Conservation (phyloP, 2,113 vertebrate species). For the Dryoscopus gambensis region DNA sequence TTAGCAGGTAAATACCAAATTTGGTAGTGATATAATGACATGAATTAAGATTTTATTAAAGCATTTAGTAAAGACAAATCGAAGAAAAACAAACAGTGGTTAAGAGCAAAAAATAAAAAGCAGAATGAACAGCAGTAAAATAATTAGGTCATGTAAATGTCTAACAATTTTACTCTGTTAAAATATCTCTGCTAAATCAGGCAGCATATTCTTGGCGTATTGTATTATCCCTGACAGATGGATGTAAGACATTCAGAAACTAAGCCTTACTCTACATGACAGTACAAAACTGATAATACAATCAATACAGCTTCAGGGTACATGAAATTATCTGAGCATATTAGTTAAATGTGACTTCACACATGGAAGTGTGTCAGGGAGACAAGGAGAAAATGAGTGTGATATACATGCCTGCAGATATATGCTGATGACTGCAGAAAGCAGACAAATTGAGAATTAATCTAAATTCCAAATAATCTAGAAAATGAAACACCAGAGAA, state of each 20-base stretch:
- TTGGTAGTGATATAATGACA: not conserved
- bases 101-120: not conserved
- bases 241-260: not conserved
- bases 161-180: not conserved
- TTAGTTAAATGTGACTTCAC: constrained; percentile 10
- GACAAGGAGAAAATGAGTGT: not conserved
- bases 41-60: not conserved
- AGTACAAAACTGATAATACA: not conserved
- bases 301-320: not conserved
- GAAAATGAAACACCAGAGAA: constrained; percentile 29
- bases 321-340: not conserved
- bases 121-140: not conserved
- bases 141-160: not conserved
- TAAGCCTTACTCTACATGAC: not conserved
- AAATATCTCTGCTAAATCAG: not conserved
- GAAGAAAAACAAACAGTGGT: not conserved
- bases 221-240: not conserved
- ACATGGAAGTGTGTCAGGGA: not conserved
- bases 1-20: not conserved
- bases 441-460: constrained; percentile 17
- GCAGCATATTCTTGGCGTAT: not conserved
- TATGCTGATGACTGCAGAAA: not conserved
- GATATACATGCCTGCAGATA: not conserved
- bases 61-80: not conserved
- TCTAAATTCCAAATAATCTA: not conserved